Percentiles rank a stretch among this genome's conserved stretches.
Conservation (phyloP, 2,113 vertebrate species). For the Aptenodytes forsteri region DNA sequence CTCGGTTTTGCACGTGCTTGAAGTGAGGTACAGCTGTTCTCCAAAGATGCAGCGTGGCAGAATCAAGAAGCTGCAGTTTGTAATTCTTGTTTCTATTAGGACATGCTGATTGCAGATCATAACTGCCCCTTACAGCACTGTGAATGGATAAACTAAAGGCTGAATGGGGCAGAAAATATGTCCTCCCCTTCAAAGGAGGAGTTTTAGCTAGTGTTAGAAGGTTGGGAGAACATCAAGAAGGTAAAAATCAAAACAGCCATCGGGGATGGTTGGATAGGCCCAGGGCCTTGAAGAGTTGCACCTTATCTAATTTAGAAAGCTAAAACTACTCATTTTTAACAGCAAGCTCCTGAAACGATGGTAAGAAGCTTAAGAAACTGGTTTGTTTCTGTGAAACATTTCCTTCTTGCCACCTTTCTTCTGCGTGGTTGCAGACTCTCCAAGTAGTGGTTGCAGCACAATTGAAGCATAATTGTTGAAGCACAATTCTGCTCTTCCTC, state of each 20-base stretch:
- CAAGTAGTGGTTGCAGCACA: not conserved
- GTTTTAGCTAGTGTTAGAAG: not conserved
- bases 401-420: not conserved
- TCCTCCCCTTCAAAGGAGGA: not conserved
- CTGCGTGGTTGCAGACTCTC: not conserved
- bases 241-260: not conserved
- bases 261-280: not conserved
- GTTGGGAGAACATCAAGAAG: not conserved
- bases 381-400: not conserved
- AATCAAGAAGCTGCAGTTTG: not conserved
- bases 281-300: not conserved
- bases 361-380: not conserved
- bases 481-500: not conserved
- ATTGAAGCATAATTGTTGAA: not conserved
- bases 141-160: not conserved
- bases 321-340: not conserved
- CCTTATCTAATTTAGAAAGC: not conserved
- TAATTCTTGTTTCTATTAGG: not conserved
- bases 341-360: not conserved
- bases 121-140: not conserved
- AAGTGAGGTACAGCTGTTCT: not conserved
- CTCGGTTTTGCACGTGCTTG: not conserved
- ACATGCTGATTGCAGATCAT: not conserved
- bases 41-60: not conserved
- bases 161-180: not conserved